Evolutionary conservation across 2,888 invertebrate genomes (phyloP), one percentile per base, ranked within the genome.

Genomic region (Ommatoiulus sabulosus): DNA sequence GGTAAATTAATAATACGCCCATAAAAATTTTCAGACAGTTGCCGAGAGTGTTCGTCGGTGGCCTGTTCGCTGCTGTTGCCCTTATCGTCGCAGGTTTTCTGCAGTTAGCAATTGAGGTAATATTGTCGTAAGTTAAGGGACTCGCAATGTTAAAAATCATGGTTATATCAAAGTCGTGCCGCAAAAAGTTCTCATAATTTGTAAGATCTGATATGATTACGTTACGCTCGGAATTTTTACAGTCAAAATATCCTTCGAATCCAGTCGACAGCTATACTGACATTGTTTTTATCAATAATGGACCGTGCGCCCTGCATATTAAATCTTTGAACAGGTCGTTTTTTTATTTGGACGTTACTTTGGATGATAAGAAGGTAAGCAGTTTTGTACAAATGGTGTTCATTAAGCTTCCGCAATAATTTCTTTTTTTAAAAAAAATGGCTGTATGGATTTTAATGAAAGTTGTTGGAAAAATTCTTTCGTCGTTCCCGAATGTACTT

Each of bases 51-150:
- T 95, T 96, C 0, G 94, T 95, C 91, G 99, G 99, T 7, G 98
- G 99, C 84, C 91, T 97, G 35, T 92, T 99, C 0, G 97, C 98
- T 0, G 96, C 96, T 0, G 89, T 95, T 0, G 95, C 99, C 0
- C 99, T 99, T 92, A 93, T 96, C n/a, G 93, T 97, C 48, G 97
- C 99, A 0, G 98, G 96, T 4, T 91, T 97, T 17, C 95, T 99
- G 0, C 97, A 98, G 92, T 91, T 97, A 0, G 92, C 94, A 46
- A 93, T 97, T 89, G 95, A 97, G 95, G 96, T 95, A 72, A 72
- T n/a, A 15, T 2, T 15, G 10, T 52, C 52, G 8, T 52, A n/a
- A n/a, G n/a, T n/a, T n/a, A n/a, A n/a, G n/a, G n/a, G n/a, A n/a
- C n/a, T n/a, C n/a, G n/a, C n/a, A n/a, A n/a, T n/a, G n/a, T n/a